Evolutionary conservation across 2,797 vertebrate genomes (phyloP), one percentile per base, ranked within the genome.

Genomic region (Pseudopleuronectes americanus): DNA sequence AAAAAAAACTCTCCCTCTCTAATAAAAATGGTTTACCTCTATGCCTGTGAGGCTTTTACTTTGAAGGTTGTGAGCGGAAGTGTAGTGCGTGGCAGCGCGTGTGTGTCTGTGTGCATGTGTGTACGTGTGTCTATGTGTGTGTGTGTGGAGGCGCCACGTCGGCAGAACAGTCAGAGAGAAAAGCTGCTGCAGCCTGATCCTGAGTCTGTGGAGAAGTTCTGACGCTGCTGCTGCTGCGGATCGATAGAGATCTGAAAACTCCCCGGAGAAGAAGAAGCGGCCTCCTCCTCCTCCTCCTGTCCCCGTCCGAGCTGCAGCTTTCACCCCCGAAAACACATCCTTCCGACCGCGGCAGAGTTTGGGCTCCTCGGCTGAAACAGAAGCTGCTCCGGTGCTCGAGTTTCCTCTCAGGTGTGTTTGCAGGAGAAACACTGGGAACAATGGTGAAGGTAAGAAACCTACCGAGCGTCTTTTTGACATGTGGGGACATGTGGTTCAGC

Each of bases 391-490:
- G 57, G 66, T n/a, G 57, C 58, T 71, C 77, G 68, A 81, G 72
- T 74, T 80, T 61, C 59, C 59, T 60, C 53, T 60, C 87, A 90
- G 89, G 90, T 90, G 90, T 62, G 81, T 79, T 57, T 19, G 73
- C 8, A 33, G 63, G 63, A 75, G 64, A 75, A 70, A 57, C 77
- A 8, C 69, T 21, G 64, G 65, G 60, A 81, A 87, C 76, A 74
- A 94, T 94, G 93, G 93, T 94, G 82, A 94, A 94, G 93, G 93
- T 94, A 81, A 90, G 83, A 0, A 58, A 45, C 2, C 10, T 4
- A 7, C 6, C 64, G 7, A 21, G 45, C 61, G 54, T 51, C 59
- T 0, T 49, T 1, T 36, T 48, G 52, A 26, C 13, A 51, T 28
- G 22, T 51, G 8, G 52, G 4, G 0, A 33, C 67, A 60, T 31